phyloP scores from a whole-genome alignment of 2,797 vertebrate genomes.

The Acanthornis magna region DNA sequence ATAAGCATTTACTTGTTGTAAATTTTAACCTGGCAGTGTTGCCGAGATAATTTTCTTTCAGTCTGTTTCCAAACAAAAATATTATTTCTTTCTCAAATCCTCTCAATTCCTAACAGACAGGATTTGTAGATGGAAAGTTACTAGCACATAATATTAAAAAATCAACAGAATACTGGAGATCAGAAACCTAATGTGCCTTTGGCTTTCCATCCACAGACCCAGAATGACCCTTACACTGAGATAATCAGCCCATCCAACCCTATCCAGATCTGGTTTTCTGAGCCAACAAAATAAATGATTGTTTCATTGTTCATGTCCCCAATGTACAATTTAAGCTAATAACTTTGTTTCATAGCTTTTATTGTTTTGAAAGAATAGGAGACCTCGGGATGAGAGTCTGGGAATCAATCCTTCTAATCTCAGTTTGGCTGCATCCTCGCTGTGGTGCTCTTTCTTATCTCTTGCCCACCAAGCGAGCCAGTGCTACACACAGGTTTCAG shows the following conservation, averaged over 20 bases:
- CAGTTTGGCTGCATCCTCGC: neutral
- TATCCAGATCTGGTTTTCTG: neutral
- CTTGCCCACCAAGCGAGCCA: neutral
- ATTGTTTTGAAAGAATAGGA: neutral
- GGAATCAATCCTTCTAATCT: neutral
- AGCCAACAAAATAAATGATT: neutral
- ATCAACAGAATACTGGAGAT: neutral
- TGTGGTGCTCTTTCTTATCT: neutral
- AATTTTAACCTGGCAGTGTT: neutral
- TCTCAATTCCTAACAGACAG: neutral
- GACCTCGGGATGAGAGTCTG: neutral
- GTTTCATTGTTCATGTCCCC: neutral
- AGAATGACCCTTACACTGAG: neutral
- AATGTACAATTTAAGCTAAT: neutral
- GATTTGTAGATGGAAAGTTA: neutral
- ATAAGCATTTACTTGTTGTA: neutral
- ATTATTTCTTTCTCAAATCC: neutral
- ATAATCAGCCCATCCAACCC: neutral
- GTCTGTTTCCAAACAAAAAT: neutral
- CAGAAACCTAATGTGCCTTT: neutral
- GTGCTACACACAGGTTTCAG: neutral
- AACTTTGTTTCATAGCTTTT: neutral
- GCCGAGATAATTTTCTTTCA: neutral
- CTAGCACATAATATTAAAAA: neutral
- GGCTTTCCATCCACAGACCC: neutral